Evolutionary conservation across 1,140 invertebrate genomes (phyloP).

Genomic region (Grapholita molesta): DNA sequence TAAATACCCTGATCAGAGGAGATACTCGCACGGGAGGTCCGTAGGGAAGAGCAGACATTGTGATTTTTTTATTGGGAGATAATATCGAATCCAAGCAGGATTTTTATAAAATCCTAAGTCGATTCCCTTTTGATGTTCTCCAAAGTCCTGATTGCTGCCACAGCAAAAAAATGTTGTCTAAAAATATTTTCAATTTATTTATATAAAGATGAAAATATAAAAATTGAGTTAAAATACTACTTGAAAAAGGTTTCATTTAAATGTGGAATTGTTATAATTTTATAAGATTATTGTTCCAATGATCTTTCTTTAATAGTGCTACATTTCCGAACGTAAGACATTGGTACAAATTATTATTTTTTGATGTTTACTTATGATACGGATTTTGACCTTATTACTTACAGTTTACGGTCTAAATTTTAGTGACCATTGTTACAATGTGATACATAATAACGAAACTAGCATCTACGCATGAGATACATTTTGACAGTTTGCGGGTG

Average conservation of each 20-base stretch:
- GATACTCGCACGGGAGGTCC: constrained; percentile 84
- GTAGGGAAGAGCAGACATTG: constrained; percentile 76
- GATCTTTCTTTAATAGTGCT: not conserved
- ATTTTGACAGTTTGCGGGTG: not conserved
- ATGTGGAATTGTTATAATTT: too few species aligned
- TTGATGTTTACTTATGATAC: too few species aligned
- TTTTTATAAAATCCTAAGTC: constrained; percentile 40
- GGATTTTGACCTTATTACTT: not conserved
- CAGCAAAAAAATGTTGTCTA: not conserved
- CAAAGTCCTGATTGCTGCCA: not conserved
- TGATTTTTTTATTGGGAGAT: constrained; percentile 31
- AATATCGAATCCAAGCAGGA: constrained; percentile 40
- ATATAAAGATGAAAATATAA: too few species aligned
- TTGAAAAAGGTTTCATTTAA: too few species aligned
- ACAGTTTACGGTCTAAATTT: not conserved
- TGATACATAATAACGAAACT: not conserved
- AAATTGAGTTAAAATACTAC: too few species aligned
- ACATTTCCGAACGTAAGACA: not conserved
- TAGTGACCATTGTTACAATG: not conserved
- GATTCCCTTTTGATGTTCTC: not conserved
- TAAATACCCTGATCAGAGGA: constrained; percentile 84
- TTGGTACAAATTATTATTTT: not conserved
- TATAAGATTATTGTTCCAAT: too few species aligned
- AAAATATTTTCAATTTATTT: too few species aligned
- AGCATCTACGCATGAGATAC: not conserved